Base-by-base conservation (phyloP, 2,113 vertebrate species). In the Bubo bubo region DNA sequence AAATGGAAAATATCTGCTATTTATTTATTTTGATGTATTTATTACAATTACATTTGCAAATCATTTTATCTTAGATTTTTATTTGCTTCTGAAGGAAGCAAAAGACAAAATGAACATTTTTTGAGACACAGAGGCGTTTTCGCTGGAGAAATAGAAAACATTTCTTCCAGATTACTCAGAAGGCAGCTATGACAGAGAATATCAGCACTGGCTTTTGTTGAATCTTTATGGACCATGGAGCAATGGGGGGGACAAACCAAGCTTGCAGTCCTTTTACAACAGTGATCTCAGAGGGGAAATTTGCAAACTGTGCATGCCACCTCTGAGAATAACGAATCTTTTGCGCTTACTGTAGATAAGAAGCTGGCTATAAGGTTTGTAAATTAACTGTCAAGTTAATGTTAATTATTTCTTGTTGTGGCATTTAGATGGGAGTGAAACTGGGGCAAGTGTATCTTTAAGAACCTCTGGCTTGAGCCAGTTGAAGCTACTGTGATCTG, bases 21-120 rank as follows among this genome's bases (percentile, higher is more conserved):
- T 95, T 92, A 88, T 93, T 94, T 95, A 73, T 95, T 95, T 96
- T 76, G 64, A 74, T 87, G 32, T 79, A 87, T 94, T 93, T 93
- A 67, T 91, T 95, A 22, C 56, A 79, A 91, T 96, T 94, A 89
- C n/a, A 79, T 93, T 91, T 93, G 84, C 58, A 93, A 79, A 88
- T 96, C 12, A 93, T 93, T 93, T 95, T 79, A 60, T 87, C 73
- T 71, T 34, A 49, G 60, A 52, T 81, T 89, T 94, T 90, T 95
- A 43, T 79, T 96, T 96, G 64, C 35, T 85, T 95, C 58, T 64
- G 66, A 85, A 75, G 27, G 58, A 82, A 87, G 52, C 18, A 71
- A 72, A 87, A 79, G 60, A 34, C 77, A 71, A 91, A 93, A 68
- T n/a, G 58, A 91, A 56, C 60, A 85, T 23, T 26, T 91, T 93